These are phyloP conservation scores for Caenorhabditis japonica DNA, from an alignment of 2,888 invertebrate genomes.

Conservation along the genomic window DNA sequence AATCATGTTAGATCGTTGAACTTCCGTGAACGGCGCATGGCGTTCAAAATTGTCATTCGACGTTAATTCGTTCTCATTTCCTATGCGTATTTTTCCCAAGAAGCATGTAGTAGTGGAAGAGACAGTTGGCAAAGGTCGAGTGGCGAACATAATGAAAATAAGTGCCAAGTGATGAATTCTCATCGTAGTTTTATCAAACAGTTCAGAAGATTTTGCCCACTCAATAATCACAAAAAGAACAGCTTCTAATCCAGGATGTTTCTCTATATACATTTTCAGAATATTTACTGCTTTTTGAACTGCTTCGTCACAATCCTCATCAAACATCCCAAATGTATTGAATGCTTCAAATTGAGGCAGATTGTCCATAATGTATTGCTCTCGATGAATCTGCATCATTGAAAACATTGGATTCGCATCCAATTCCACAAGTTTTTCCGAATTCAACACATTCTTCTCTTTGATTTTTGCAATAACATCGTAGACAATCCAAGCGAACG, in stretches of 20 bases:
- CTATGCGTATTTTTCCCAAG: no score
- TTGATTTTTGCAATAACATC: conserved; percentile 64
- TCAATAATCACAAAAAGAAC: conserved; percentile 43
- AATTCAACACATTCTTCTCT: background rate
- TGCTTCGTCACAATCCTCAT: background rate
- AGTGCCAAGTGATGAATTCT: conserved; percentile 31
- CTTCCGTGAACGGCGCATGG: no score
- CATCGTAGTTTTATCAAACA: conserved; percentile 17
- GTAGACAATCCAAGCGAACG: conserved; percentile 71
- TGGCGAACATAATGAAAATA: conserved; percentile 40
- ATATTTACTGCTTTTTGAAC: background rate
- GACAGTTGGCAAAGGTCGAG: background rate
- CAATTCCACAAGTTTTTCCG: background rate
- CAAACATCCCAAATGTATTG: background rate
- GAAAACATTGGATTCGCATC: conserved; percentile 20
- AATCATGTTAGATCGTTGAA: conserved; percentile 1
- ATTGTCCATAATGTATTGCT: conserved; percentile 15
- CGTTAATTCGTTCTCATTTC: no score
- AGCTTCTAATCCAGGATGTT: conserved; percentile 29
- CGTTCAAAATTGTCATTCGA: no score
- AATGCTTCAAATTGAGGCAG: conserved; percentile 1
- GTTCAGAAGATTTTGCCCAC: conserved; percentile 26
- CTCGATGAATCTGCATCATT: conserved; percentile 16
- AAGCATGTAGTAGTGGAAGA: no score
- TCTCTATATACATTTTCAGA: conserved; percentile 3